phyloP scores from a whole-genome alignment of 2,797 vertebrate genomes.

The Danio aesculapii region DNA sequence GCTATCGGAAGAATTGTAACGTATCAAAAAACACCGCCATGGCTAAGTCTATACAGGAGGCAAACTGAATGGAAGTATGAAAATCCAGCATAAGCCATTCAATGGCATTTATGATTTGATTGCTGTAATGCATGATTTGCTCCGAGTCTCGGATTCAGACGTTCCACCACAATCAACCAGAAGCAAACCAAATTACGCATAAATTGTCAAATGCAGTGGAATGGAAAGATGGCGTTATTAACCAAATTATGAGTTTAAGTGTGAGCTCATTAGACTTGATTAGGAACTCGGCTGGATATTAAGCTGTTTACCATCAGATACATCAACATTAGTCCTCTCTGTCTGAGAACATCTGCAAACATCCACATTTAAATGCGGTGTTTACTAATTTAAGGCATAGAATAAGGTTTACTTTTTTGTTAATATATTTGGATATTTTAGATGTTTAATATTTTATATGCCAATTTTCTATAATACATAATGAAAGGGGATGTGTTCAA shows the following conservation, averaged over 20 bases:
- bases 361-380: not conserved
- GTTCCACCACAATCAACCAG: constrained; percentile 32
- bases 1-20: constrained; percentile 33
- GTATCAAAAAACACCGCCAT: constrained; percentile 40
- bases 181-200: constrained; percentile 56
- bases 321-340: constrained; percentile 32
- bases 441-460: not conserved
- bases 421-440: not conserved
- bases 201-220: constrained; percentile 56
- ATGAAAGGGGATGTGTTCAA: not conserved
- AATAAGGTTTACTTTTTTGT: constrained; percentile 1
- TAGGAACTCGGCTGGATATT: constrained; percentile 63
- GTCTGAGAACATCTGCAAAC: constrained; percentile 25
- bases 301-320: constrained; percentile 43
- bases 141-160: constrained; percentile 35
- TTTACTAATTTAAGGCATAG: not conserved
- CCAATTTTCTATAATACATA: not conserved
- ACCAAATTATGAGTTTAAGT: constrained; percentile 60
- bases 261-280: constrained; percentile 65
- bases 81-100: constrained; percentile 7
- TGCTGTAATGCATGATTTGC: constrained; percentile 22
- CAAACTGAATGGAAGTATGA: constrained; percentile 45
- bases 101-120: constrained; percentile 35
- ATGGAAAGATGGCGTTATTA: constrained; percentile 62
- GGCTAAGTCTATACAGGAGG: constrained; percentile 42